Base-by-base conservation (phyloP, 2,797 vertebrate species). In the Podarcis siculus region DNA sequence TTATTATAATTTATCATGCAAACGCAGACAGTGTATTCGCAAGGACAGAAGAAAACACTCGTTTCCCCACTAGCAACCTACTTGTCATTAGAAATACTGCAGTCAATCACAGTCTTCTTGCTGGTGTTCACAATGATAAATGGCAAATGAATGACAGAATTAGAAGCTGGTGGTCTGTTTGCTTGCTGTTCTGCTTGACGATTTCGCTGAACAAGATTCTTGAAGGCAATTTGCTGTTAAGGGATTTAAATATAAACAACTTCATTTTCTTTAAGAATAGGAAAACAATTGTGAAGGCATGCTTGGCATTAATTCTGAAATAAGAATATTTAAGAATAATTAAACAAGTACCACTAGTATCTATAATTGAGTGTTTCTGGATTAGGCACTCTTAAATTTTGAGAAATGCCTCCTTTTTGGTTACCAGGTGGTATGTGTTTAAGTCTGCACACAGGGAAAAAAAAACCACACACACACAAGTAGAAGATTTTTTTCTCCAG, bases 71-170 rank as follows among this genome's bases (percentile, higher is more conserved):
- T 2, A 67, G 71, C 83, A 35, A 96, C 98, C 58, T 96, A 99
- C 99, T 99, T 99, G 97, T 99, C 99, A 58, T 98, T 99, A 89
- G 99, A 99, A 97, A 99, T 99, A 97, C 99, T 99, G 97, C 99
- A 99, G 97, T 99, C 99, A 13, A 99, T 99, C 96, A 99, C 98
- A 0, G 99, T 99, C 96, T 99, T 99, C 97, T 99, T 99, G 98
- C 99, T 99, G 98, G 99, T 99, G 97, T 99, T 99, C 93, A 99
- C 98, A 55, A 99, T 99, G 90, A 99, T 99, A 95, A 99, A 99
- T 82, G 99, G 99, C 89, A 99, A 97, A 94, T 99, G 99, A 96
- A 99, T 99, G 96, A 99, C 98, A 15, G 99, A 99, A 97, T 99
- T 99, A 91, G 98, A 98, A 30, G 98, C 98, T 10, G 98, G 99